Evolutionary conservation across 2,888 invertebrate genomes (phyloP), one percentile per base, ranked within the genome.

Genomic region (Carcina quercana): DNA sequence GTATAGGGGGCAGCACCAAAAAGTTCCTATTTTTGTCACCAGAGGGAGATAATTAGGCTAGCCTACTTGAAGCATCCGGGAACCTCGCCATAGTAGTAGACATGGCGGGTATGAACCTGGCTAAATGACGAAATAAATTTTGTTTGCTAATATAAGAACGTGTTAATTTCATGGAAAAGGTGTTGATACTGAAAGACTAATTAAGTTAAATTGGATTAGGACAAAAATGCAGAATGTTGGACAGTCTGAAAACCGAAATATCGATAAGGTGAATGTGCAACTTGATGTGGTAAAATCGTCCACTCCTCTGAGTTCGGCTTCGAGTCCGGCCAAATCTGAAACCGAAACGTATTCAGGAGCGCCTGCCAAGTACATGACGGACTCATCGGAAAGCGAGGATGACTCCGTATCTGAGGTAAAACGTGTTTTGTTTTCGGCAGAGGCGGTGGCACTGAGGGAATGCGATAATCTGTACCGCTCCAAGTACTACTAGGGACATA

Each of bases 361-460:
- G 73, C 93, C 91, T 75, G 91, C 92, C 71, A 92, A 92, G 86
- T 93, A 91, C 88, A 94, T 94, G 88, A 92, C 94, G 83, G 95
- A 95, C 87, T 91, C 95, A 78, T 96, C 96, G 66, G 96, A 95
- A 87, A 96, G 95, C 80, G 96, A 96, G 82, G 96, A 96, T 86
- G 96, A 96, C 80, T 96, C 96, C 85, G 94, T 94, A 76, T 96
- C 95, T 66, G 96, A 96, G 94, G 96, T 96, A 91, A 89, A 83
- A 82, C 79, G 82, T 82, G 82, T 83, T 82, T 82, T 82, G 82
- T 83, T 82, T 83, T 80, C 68, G 63, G 64, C 50, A 69, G 75
- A 82, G 82, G 82, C 80, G 80, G 78, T 78, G 79, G 80, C 80
- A 82, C 69, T 66, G 59, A 68, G 74, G 70, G 74, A 78, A 78